Base-by-base conservation (phyloP, 2,113 vertebrate species). In the Cyphomyrus discorhynchus region DNA sequence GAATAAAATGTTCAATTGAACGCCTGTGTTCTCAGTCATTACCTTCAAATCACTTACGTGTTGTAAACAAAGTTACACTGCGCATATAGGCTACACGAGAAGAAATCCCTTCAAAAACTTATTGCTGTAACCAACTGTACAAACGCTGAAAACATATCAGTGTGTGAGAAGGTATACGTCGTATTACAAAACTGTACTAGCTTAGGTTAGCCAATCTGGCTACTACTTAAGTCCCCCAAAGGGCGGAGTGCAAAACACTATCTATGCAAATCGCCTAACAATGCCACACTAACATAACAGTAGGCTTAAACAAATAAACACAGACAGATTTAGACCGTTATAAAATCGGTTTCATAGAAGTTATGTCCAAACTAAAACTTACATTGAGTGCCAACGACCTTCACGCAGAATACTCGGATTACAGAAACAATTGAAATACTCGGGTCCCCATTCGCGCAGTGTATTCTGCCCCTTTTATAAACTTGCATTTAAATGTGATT, bases 401-500 rank as follows among this genome's bases (percentile, higher is more conserved):
- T 88, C 92, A 89, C 85, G 90, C 86, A 90, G 50, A 90, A 90
- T 85, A 89, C 86, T 74, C 86, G 88, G 77, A 74, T 52, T 87
- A 89, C 39, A 87, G 66, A 47, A 91, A 84, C 89, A 53, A 90
- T 91, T 92, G 83, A 77, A 84, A 89, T 84, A 49, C 46, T 77
- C 83, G 46, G 31, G 83, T 87, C 86, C 77, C 89, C 90, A 27
- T 86, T 88, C 58, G 88, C 82, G 77, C 80, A 49, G 80, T 89
- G 82, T 35, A 91, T 91, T 92, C 91, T 56, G 74, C 90, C 90
- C 91, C 92, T 91, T 91, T 95, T 95, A 94, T 95, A 93, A 94
- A 93, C 93, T 87, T 94, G 89, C 91, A 94, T 94, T 94, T 92
- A 95, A 95, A 94, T 94, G 93, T 93, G 94, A 92, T 93, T 92